A percentile compares a stretch with the other conserved stretches of the same genome.
phyloP scores from a whole-genome alignment of 2,113 vertebrate species.

The Aleadryas rufinucha region DNA sequence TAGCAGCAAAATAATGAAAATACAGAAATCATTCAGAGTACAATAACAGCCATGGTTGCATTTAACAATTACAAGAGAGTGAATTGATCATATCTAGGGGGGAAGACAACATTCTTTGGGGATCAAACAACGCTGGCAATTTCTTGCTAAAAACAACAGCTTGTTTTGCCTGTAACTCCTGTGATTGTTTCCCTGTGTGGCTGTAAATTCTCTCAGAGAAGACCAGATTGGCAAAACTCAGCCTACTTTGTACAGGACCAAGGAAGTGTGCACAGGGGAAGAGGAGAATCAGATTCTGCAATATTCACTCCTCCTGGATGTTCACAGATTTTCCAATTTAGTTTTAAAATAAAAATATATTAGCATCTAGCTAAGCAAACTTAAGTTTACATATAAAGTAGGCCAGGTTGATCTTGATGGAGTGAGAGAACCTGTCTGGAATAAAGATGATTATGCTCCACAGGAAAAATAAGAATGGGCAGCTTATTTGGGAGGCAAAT shows the following conservation, averaged over 20 bases:
- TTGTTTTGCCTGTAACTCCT: not conserved
- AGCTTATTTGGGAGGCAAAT: constrained; percentile 36
- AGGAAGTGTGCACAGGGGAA: not conserved
- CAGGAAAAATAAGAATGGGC: constrained; percentile 11
- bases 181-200: not conserved
- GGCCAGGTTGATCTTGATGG: constrained; percentile 30
- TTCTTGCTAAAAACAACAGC: not conserved
- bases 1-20: not conserved
- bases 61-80: not conserved
- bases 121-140: not conserved
- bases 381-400: not conserved
- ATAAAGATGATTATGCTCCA: constrained; percentile 17
- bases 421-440: constrained; percentile 25
- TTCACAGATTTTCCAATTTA: not conserved
- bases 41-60: not conserved
- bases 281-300: not conserved
- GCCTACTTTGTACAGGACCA: not conserved
- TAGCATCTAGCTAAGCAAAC: not conserved
- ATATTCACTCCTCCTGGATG: not conserved
- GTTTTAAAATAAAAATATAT: not conserved
- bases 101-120: not conserved
- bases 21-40: not conserved
- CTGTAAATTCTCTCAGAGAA: not conserved
- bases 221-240: not conserved
- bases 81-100: not conserved